Evolutionary conservation across 2,888 invertebrate species (phyloP), one percentile per base, ranked within the genome.

Genomic region (Hydrotaea cyrtoneurina): DNA sequence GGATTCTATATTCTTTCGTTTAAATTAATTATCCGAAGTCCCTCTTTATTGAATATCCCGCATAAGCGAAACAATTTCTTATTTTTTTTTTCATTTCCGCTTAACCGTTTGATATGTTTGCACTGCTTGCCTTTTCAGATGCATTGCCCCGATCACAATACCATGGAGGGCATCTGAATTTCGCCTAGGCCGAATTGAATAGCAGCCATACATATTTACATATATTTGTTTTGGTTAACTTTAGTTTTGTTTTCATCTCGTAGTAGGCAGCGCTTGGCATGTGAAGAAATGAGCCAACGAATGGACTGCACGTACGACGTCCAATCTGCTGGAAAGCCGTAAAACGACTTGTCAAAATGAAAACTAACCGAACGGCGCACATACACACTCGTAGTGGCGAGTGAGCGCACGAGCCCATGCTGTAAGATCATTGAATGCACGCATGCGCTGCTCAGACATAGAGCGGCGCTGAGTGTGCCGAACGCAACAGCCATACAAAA

Each of bases 401-500:
- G 17, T n/a, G 69, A 46, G 46, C 46, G 13, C 7, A 13, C 23
- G 23, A 46, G 39, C n/a, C n/a, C 31, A 46, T 15, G 59, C 17
- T 73, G n/a, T 23, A 57, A 13, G 39, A 36, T 53, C 43, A 31
- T 26, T 36, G 57, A 17, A 57, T 55, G 39, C 72, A 19, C 39
- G 13, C 3, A 59, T 7, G 17, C 21, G 19, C 57, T 31, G 21
- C 26, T 15, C 23, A 23, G 39, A 39, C 7, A 39, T 66, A 13
- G 66, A 36, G 7, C 7, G 31, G 31, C 7, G 31, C 2, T 39
- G 66, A 43, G n/a, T 50, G 50, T n/a, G 50, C 43, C 21, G 43
- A 46, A 23, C 69, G 43, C 43, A 46, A 43, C n/a, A 69, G 13
- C 72, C 78, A 76, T 64, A 39, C 72, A 81, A 78, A 81, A 76